These are phyloP conservation scores for Aphyosemion australe DNA, from an alignment of 2,113 vertebrate genomes.

Conservation along the genomic window DNA sequence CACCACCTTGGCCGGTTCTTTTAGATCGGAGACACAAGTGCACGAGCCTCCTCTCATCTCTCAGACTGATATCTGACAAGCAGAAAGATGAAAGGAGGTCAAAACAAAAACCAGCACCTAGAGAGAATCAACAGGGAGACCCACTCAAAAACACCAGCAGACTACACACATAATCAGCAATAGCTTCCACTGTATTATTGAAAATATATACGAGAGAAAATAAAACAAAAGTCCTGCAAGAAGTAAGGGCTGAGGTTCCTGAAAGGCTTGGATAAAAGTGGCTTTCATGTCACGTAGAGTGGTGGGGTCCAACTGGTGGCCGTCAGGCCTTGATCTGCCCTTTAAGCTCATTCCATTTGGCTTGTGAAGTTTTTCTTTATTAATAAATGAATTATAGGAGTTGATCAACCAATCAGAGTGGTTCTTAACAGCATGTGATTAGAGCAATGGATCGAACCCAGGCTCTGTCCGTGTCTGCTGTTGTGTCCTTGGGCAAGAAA, in stretches of 20 bases:
- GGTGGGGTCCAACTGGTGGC: background rate
- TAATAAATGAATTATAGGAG: too few relatives aligned
- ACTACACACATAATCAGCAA: background rate
- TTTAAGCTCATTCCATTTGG: too few relatives aligned
- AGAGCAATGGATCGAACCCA: too few relatives aligned
- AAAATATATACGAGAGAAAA: background rate
- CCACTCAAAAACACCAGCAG: background rate
- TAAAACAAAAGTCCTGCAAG: background rate
- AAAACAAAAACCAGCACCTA: background rate
- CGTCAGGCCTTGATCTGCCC: too few relatives aligned
- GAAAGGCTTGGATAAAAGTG: background rate
- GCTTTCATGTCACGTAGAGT: background rate
- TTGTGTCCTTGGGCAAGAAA: too few relatives aligned
- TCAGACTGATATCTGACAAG: slow-evolving; percentile 4
- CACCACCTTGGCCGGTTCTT: background rate
- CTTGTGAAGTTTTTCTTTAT: too few relatives aligned
- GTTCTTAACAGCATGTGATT: too few relatives aligned
- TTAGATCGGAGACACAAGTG: slow-evolving; percentile 25
- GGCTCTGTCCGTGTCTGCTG: too few relatives aligned
- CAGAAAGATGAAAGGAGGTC: slow-evolving; percentile 29
- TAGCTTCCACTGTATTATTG: background rate
- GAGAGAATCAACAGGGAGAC: background rate
- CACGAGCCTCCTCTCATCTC: slow-evolving; percentile 15
- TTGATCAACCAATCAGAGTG: too few relatives aligned
- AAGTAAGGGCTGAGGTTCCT: background rate